A percentile compares a stretch with the other conserved stretches of the same genome.
phyloP scores from a whole-genome alignment of 1,140 invertebrate species.

The Tetramorium parvispinum region DNA sequence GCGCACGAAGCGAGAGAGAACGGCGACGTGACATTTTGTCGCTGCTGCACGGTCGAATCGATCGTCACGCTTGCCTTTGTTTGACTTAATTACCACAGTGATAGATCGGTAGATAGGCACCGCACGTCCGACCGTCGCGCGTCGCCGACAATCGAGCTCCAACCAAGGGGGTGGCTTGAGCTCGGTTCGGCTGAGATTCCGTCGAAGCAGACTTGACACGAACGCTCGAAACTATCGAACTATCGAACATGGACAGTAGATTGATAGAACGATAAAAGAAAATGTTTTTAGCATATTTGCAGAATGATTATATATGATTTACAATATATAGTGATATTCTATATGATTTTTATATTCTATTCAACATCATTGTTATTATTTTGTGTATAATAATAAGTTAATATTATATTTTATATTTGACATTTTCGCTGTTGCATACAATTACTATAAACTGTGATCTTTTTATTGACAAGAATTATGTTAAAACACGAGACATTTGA shows the following conservation, averaged over 20 bases:
- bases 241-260: conserved; percentile 57
- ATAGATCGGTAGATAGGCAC: conserved; percentile 72
- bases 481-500: neutral
- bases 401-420: neutral
- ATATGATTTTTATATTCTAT: too few relatives aligned
- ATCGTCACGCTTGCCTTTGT: conserved; percentile 75
- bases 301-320: too few relatives aligned
- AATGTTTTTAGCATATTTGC: neutral
- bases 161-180: conserved; percentile 41
- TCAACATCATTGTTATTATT: too few relatives aligned
- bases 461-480: neutral
- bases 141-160: conserved; percentile 54
- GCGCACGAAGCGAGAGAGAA: conserved; percentile 15
- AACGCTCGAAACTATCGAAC: conserved; percentile 66
- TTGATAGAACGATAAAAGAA: conserved; percentile 7
- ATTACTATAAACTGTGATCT: too few relatives aligned
- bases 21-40: conserved; percentile 72
- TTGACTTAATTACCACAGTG: conserved; percentile 72
- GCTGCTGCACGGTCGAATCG: conserved; percentile 67
- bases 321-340: too few relatives aligned
- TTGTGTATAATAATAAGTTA: too few relatives aligned
- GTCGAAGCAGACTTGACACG: conserved; percentile 41
- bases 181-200: conserved; percentile 50
- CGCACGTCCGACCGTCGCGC: conserved; percentile 68
- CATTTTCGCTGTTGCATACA: neutral